These are phyloP conservation scores for Steinernema hermaphroditum DNA, from an alignment of 2,888 invertebrate species.

Conservation along the genomic window DNA sequence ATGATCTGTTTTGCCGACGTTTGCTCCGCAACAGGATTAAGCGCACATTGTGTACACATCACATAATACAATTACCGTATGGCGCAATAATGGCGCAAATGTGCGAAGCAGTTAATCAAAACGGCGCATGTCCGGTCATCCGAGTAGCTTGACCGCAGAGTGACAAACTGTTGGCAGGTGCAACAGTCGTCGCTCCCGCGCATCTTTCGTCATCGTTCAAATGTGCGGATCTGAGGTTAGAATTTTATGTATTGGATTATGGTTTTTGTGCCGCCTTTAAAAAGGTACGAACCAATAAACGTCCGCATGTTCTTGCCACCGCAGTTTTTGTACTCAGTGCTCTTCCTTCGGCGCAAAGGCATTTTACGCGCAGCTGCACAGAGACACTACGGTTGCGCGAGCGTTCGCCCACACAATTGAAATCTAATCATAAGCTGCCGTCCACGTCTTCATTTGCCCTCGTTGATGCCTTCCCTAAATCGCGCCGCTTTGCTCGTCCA, in stretches of 20 bases:
- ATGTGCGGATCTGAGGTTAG: too few relatives aligned
- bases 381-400: neutral
- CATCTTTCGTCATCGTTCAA: too few relatives aligned
- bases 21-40: neutral
- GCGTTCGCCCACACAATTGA: neutral
- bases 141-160: slow-evolving; percentile 4
- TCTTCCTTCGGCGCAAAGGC: neutral
- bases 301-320: neutral
- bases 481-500: neutral
- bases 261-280: neutral
- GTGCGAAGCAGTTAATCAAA: slow-evolving; percentile 28
- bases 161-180: slow-evolving; percentile 23
- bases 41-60: slow-evolving; percentile 19
- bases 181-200: too few relatives aligned
- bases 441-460: slow-evolving; percentile 5
- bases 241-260: too few relatives aligned
- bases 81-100: slow-evolving; percentile 24
- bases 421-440: slow-evolving; percentile 28
- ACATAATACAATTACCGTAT: slow-evolving; percentile 28
- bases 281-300: slow-evolving; percentile 18
- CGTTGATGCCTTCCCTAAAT: neutral
- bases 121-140: slow-evolving; percentile 18
- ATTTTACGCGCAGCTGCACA: slow-evolving; percentile 29
- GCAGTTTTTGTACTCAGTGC: neutral
- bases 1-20: slow-evolving; percentile 2